Evolutionary conservation across 2,113 vertebrate genomes (phyloP).

Genomic region (Donacobius atricapilla): DNA sequence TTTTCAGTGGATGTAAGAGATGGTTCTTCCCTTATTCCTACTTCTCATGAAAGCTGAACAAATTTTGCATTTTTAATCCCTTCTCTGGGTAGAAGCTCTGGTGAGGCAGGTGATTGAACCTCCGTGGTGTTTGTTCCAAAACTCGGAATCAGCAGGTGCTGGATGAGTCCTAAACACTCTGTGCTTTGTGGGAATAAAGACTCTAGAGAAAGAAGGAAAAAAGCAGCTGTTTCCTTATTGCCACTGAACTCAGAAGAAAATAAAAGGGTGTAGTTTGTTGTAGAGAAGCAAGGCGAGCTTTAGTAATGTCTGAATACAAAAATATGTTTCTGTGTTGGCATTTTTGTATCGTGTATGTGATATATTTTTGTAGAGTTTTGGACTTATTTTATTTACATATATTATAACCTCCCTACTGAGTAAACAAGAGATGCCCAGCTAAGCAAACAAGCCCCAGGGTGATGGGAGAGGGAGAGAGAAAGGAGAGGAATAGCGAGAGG

Average conservation of each 20-base stretch:
- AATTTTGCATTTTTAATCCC: not conserved
- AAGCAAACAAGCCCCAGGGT: conserved; percentile 59
- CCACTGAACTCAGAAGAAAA: not conserved
- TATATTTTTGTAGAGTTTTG: conserved; percentile 22
- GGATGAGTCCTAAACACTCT: fast-evolving
- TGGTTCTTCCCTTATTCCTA: not conserved
- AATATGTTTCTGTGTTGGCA: not conserved
- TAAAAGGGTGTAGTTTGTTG: not conserved
- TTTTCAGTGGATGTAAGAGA: not conserved
- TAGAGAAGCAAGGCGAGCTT: not conserved
- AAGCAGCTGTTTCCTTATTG: not conserved
- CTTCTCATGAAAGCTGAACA: not conserved
- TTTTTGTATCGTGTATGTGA: not conserved
- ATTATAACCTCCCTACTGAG: conserved; percentile 37
- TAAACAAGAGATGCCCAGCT: conserved; percentile 61
- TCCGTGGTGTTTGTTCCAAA: not conserved
- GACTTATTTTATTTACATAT: conserved; percentile 45
- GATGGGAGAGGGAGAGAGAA: conserved; percentile 50
- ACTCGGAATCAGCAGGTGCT: not conserved
- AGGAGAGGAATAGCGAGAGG: conserved; percentile 45
- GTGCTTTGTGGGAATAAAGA: not conserved
- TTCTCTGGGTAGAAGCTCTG: not conserved
- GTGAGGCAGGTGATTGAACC: not conserved
- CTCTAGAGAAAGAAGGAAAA: not conserved
- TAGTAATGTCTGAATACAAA: not conserved